Evolutionary conservation across 2,888 invertebrate genomes (phyloP), one percentile per base, ranked within the genome.

Genomic region (Vanessa cardui): DNA sequence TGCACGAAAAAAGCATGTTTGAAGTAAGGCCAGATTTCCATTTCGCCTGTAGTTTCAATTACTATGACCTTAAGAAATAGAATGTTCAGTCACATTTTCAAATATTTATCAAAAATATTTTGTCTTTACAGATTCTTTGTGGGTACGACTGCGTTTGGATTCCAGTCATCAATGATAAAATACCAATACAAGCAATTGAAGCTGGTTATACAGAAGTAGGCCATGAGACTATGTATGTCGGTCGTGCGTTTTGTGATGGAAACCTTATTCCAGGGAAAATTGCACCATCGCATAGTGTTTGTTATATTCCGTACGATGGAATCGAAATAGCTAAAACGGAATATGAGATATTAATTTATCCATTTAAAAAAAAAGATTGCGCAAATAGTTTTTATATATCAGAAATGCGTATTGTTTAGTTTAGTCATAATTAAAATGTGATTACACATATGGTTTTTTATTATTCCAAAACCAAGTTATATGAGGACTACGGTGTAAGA

Each of bases 231-330:
- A 56, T 70, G 6, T 74, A 68, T 26, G 54, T 74, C 0, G 74
- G 74, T 15, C 59, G 74, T 61, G 3, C 60, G 63, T 31, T 52
- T 63, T 21, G 16, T 9, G n/a, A 68, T 73, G 96, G 95, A 18
- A 95, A 94, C 62, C 82, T 96, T 6, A 94, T 97, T 77, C 96
- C 97, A 54, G 98, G 97, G n/a, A 97, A 97, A 88, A 86, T 96
- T 16, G 87, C 88, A 64, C 80, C 83, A 0, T 94, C 95, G 20
- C 97, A 97, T 79, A 95, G 94, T 54, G 94, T 94, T 0, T 95
- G 95, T 74, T 97, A 97, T 78, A 84, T 97, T n/a, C 89, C 97
- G 56, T 97, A 76, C 64, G 21, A 52, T 52, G 50, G 50, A 52
- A 52, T 21, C 6, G 21, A 21, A 52, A 16, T 52, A 26, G 61